Conservation (phyloP, 2,888 invertebrate species). For the Pollenia amentaria region DNA sequence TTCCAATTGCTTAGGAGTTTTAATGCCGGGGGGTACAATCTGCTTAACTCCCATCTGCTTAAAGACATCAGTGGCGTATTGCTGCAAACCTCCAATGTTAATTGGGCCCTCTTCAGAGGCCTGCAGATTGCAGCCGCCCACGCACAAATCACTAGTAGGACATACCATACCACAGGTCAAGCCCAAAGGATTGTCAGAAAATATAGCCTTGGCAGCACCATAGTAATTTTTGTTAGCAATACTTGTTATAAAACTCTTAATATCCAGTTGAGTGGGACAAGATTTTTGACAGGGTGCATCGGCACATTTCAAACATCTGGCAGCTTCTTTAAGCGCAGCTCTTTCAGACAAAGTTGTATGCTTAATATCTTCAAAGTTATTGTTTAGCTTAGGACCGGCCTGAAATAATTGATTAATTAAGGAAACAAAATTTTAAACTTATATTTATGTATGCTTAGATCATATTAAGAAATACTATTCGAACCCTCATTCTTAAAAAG, state of each 20-base stretch:
- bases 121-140: constrained; percentile 98
- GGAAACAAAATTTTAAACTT: no score
- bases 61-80: constrained; percentile 98
- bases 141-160: constrained; percentile 98
- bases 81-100: constrained; percentile 99
- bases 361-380: constrained; percentile 98
- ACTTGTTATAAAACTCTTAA: constrained; percentile 98
- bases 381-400: constrained; percentile 89
- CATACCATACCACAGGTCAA: constrained; percentile 99
- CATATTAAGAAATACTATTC: no score
- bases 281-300: constrained; percentile 99
- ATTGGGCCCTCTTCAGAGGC: constrained; percentile 99
- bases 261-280: constrained; percentile 98
- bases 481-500: no score
- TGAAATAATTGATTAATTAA: constrained; percentile 10
- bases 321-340: constrained; percentile 95
- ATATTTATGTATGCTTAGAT: no score
- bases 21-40: constrained; percentile 90
- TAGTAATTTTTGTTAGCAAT: constrained; percentile 99
- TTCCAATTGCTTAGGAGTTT: constrained; percentile 84
- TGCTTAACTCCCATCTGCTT: constrained; percentile 97
- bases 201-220: constrained; percentile 97
- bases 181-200: constrained; percentile 98
- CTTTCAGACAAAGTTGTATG: constrained; percentile 98
- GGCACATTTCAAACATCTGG: constrained; percentile 95